Percentiles rank a stretch among this genome's conserved stretches.
These are phyloP conservation scores for Anseranas semipalmata DNA, from an alignment of 2,113 vertebrate genomes.

Conservation along the genomic window DNA sequence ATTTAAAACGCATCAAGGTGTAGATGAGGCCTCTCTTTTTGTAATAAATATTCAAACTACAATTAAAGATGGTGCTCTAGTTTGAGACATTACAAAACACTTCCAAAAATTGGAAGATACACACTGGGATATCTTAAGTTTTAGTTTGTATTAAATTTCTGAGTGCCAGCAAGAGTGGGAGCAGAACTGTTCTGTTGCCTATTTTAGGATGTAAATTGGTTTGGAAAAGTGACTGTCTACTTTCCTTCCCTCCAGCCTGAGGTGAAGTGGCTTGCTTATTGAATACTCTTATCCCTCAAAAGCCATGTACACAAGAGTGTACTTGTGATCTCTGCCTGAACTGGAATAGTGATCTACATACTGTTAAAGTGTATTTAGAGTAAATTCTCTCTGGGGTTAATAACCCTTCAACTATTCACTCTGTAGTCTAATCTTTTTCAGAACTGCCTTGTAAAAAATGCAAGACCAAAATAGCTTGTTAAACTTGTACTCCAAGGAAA, in stretches of 20 bases:
- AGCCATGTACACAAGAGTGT: constrained; percentile 53
- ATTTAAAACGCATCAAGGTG: not conserved
- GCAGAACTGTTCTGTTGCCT: not conserved
- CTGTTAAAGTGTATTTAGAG: constrained; percentile 52
- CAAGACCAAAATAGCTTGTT: constrained; percentile 44
- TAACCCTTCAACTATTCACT: constrained; percentile 57
- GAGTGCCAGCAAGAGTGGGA: not conserved
- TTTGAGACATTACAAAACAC: not conserved
- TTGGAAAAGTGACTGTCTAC: constrained; percentile 48
- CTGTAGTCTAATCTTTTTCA: constrained; percentile 50
- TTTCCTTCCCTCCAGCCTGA: constrained; percentile 49
- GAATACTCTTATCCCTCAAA: constrained; percentile 65
- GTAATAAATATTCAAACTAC: not conserved
- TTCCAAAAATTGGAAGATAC: not conserved
- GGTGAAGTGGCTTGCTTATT: constrained; percentile 52
- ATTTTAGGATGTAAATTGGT: constrained; percentile 52
- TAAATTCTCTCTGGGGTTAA: constrained; percentile 64
- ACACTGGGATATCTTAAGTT: not conserved
- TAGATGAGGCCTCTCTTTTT: not conserved
- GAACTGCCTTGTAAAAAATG: constrained; percentile 47
- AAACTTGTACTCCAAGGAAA: constrained; percentile 42
- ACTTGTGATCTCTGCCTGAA: constrained; percentile 66
- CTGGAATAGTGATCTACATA: constrained; percentile 58
- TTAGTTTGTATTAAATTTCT: not conserved
- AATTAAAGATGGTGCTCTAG: not conserved